Evolutionary conservation across 2,888 invertebrate genomes (phyloP).

Genomic region (Aspidiotus rigidus): DNA sequence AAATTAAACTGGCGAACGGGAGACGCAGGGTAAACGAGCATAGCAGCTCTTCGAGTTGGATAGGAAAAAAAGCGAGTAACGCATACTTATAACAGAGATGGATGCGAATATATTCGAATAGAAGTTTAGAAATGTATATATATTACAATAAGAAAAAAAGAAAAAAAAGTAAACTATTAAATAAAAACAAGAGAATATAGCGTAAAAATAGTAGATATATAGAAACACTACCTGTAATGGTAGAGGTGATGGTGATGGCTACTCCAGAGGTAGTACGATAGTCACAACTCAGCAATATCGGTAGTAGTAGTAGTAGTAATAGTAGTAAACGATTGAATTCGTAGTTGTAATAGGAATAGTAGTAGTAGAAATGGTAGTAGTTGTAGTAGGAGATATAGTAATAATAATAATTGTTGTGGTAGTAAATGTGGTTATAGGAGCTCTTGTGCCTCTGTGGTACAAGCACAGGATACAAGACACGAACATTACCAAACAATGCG

Average conservation of each 20-base stretch:
- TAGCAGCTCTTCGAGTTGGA: slow-evolving; percentile 11
- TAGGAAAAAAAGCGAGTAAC: slow-evolving; percentile 7
- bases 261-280: neutral
- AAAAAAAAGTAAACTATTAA: slow-evolving; percentile 1
- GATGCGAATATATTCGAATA: slow-evolving; percentile 11
- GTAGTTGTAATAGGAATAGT: neutral
- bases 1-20: slow-evolving; percentile 28
- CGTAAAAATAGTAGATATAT: slow-evolving; percentile 3
- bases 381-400: neutral
- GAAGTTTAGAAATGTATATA: slow-evolving; percentile 1
- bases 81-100: slow-evolving; percentile 10
- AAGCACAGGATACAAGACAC: slow-evolving; percentile 26
- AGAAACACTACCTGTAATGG: slow-evolving; percentile 4
- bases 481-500: slow-evolving; percentile 33
- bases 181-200: slow-evolving; percentile 2
- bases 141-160: slow-evolving; percentile 6
- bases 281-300: neutral
- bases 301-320: neutral
- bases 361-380: neutral
- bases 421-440: slow-evolving; percentile 19
- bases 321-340: neutral
- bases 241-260: neutral
- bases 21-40: slow-evolving; percentile 13
- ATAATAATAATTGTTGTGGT: slow-evolving; percentile 18
- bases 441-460: slow-evolving; percentile 11